Conservation (phyloP, 2,888 invertebrate species). For the Drepana falcataria region DNA sequence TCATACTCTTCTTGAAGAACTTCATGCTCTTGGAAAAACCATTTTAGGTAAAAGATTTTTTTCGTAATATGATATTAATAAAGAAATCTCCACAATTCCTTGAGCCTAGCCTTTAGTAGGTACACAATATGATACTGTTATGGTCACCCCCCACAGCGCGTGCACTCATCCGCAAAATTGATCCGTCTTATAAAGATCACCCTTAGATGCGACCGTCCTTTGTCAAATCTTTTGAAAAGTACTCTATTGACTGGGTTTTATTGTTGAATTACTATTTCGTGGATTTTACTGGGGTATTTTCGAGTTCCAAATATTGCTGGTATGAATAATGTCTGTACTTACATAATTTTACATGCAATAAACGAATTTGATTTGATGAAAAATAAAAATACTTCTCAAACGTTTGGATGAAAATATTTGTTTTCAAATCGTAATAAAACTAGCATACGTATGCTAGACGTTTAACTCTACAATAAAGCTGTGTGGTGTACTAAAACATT, state of each 20-base stretch:
- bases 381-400: neutral
- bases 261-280: neutral
- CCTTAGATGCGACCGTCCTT: conserved; percentile 4
- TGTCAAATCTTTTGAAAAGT: neutral
- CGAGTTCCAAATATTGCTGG: neutral
- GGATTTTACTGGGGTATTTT: neutral
- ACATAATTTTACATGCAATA: no score
- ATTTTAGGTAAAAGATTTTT: no score
- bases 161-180: conserved; percentile 11
- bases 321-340: neutral
- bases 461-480: no score
- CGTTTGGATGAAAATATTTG: neutral
- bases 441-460: no score
- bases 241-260: neutral
- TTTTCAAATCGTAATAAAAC: no score
- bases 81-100: no score
- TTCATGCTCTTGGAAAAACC: no score
- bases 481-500: no score
- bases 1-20: no score
- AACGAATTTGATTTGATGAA: neutral
- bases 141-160: conserved; percentile 19
- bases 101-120: no score
- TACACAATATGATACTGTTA: no score
- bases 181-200: neutral
- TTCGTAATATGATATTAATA: no score